Conservation (phyloP, 2,797 vertebrate species). For the Staurois parvus region DNA sequence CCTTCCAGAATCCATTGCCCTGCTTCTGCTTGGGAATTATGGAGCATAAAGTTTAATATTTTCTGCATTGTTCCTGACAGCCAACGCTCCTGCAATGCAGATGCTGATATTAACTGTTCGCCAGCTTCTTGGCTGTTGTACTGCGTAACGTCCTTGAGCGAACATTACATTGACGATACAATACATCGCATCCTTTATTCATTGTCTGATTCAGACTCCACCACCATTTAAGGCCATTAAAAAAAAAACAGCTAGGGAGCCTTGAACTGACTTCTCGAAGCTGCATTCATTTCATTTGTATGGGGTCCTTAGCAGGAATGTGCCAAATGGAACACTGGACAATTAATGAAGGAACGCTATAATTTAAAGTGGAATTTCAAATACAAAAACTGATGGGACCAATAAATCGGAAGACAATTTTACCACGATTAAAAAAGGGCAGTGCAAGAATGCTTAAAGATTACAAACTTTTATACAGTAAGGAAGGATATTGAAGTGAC, state of each 20-base stretch:
- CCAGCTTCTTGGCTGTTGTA: neutral
- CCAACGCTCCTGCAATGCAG: conserved; percentile 31
- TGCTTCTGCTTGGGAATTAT: neutral
- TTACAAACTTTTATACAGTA: no score
- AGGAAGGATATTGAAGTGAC: no score
- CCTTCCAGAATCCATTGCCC: no score
- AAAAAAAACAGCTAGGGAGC: neutral
- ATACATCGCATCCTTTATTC: neutral
- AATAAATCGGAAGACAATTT: neutral
- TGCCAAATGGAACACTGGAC: neutral
- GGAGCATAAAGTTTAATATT: neutral
- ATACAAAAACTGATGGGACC: neutral
- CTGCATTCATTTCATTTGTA: neutral
- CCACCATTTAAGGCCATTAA: conserved; percentile 6
- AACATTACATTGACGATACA: neutral
- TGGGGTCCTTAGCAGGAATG: neutral
- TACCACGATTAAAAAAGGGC: neutral
- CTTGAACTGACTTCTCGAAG: neutral
- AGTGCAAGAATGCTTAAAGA: neutral
- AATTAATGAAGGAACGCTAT: no score
- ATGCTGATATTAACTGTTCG: conserved; percentile 12
- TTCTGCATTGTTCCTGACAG: neutral
- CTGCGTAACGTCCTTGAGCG: conserved; percentile 10
- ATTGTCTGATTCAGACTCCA: neutral
- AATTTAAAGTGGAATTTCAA: no score